Conservation (phyloP, 2,888 invertebrate species). For the Poecilus cupreus region DNA sequence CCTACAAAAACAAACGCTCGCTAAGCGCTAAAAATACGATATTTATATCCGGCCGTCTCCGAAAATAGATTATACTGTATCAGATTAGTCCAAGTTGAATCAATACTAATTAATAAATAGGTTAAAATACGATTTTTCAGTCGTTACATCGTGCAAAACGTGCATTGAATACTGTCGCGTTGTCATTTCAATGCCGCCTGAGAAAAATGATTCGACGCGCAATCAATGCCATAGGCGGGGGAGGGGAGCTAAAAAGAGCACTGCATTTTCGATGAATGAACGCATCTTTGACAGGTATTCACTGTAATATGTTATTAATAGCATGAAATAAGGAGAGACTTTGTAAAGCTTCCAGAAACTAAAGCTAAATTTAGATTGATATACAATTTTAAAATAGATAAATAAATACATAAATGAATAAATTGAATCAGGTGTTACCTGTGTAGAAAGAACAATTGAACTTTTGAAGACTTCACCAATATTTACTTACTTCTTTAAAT, state of each 20-base stretch:
- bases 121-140: conserved; percentile 40
- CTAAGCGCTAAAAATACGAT: neutral
- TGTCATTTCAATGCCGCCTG: conserved; percentile 7
- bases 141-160: neutral
- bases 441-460: too few relatives aligned
- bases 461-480: too few relatives aligned
- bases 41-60: neutral
- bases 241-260: too few relatives aligned
- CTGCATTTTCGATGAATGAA: neutral
- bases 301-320: neutral
- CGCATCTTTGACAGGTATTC: conserved; percentile 32
- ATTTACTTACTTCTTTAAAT: too few relatives aligned
- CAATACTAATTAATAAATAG: conserved; percentile 41
- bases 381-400: too few relatives aligned
- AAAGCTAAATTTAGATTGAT: too few relatives aligned
- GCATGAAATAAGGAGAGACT: neutral
- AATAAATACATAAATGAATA: too few relatives aligned
- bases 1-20: conserved; percentile 4
- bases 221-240: neutral
- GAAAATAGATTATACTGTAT: conserved; percentile 6
- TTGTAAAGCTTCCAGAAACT: neutral
- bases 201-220: conserved; percentile 33
- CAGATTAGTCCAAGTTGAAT: neutral
- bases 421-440: too few relatives aligned
- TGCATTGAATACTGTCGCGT: conserved; percentile 28